Conservation (phyloP, 2,113 vertebrate species). For the Lipophrys pholis region DNA sequence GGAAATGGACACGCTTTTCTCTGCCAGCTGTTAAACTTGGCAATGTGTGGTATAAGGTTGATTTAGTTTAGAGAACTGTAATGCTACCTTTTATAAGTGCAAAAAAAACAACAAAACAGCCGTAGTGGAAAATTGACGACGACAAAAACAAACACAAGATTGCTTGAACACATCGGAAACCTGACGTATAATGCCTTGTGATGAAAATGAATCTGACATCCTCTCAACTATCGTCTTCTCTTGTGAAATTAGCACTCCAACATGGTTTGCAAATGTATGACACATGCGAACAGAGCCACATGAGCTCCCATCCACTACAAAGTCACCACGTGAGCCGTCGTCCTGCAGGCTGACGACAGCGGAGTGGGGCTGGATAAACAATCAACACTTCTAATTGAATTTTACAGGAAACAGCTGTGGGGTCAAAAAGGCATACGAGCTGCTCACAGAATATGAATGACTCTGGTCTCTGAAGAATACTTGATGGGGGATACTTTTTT, state of each 20-base stretch:
- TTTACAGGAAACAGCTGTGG: constrained; percentile 66
- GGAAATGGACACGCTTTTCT: constrained; percentile 13
- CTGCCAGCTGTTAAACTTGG: constrained; percentile 47
- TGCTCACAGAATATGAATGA: constrained; percentile 18
- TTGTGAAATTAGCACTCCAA: background rate
- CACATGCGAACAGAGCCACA: constrained; percentile 1
- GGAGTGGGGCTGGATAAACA: constrained; percentile 50
- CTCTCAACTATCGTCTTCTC: background rate
- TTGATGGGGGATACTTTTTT: background rate
- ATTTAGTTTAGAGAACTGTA: constrained; percentile 10
- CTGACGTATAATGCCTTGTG: background rate
- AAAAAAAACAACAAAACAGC: constrained; percentile 21
- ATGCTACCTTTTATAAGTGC: constrained; percentile 18
- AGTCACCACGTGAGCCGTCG: constrained; percentile 12
- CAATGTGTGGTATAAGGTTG: constrained; percentile 12
- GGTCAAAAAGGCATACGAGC: constrained; percentile 50
- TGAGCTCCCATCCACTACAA: constrained; percentile 2
- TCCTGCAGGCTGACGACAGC: constrained; percentile 42
- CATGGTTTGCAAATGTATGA: no score
- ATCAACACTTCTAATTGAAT: constrained; percentile 55
- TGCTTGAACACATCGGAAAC: background rate
- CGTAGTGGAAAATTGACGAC: constrained; percentile 2
- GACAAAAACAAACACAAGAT: background rate
- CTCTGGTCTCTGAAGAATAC: background rate
- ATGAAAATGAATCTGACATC: background rate